Percentiles rank a stretch among this genome's conserved stretches.
phyloP scores from a whole-genome alignment of 2,888 invertebrate genomes.

The Seira musarum region DNA sequence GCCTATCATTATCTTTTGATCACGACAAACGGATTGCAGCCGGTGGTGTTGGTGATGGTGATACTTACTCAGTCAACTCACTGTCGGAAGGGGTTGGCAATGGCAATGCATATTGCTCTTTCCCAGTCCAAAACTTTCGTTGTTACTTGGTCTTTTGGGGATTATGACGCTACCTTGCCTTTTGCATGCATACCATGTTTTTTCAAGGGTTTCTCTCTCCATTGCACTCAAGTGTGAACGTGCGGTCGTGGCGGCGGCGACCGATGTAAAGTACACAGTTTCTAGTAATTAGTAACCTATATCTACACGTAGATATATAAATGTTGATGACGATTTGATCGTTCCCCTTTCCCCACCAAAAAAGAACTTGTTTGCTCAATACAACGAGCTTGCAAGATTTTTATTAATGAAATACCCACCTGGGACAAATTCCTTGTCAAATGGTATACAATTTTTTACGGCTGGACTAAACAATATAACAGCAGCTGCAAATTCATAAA shows the following conservation, averaged over 20 bases:
- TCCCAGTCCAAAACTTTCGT: not conserved
- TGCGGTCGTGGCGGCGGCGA: too few species aligned
- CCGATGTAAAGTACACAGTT: not conserved
- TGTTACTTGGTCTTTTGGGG: not conserved
- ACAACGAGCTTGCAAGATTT: conserved; percentile 13
- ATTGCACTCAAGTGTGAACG: not conserved
- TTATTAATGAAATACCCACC: conserved; percentile 55
- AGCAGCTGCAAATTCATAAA: conserved; percentile 37
- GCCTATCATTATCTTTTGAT: conserved; percentile 40
- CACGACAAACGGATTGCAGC: too few species aligned
- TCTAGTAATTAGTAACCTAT: conserved; percentile 46
- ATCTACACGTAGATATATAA: not conserved
- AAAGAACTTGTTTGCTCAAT: conserved; percentile 28
- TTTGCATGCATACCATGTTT: not conserved
- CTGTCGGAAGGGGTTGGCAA: too few species aligned
- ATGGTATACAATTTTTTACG: conserved; percentile 27
- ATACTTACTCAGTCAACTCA: too few species aligned
- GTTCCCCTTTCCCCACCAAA: conserved; percentile 16
- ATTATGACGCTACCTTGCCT: not conserved
- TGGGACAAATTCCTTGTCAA: conserved; percentile 47
- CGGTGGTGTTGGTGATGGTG: conserved; percentile 1
- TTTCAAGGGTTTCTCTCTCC: too few species aligned
- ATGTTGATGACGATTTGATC: conserved; percentile 41
- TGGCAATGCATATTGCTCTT: too few species aligned
- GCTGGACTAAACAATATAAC: not conserved